Base-by-base conservation (phyloP, 2,113 vertebrate species). In the Nibea albiflora region DNA sequence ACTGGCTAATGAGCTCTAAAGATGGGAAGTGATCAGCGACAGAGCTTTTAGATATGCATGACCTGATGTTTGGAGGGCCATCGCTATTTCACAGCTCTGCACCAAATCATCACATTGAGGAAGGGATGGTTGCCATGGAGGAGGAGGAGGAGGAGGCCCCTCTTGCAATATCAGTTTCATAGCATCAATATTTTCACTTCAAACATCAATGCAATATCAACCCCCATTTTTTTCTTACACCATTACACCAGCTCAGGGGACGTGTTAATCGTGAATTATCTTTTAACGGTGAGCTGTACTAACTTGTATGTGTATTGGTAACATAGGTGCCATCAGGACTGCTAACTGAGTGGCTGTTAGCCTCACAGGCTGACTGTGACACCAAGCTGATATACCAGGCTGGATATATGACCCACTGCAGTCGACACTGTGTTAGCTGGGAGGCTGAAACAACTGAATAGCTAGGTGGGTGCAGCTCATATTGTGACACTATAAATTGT, bases 401-500 rank as follows among this genome's bases (percentile, higher is more conserved):
- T 80, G 62, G 53, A 88, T 84, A 83, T 70, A 83, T 56, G 84
- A 87, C 50, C n/a, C 44, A 3, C 54, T 64, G 71, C 73, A 73
- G 78, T 24, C 28, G 63, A 83, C 83, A 73, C 60, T 72, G 71
- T 76, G 71, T 76, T 85, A 46, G 87, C 84, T 66, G 68, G 17
- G 26, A 85, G 86, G 63, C 80, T 61, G 64, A 81, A 46, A 73
- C 72, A 73, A 78, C 77, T 49, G 70, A 79, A 73, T 76, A 75
- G 75, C 74, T 49, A 70, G 52, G 28, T 47, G 83, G 80, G 35
- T 61, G 56, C 78, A 83, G 80, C 44, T 63, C 67, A 42, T 76
- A 72, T 74, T 80, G 73, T 16, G 63, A 52, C 52, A 35, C 81
- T 56, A 83, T 91, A 90, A 91, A 91, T 88, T 84, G 85, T 74